Percentiles rank a stretch among this genome's conserved stretches.
These are phyloP conservation scores for Arctocebus calabarensis DNA, from an alignment of 2,797 vertebrate species.

Conservation along the genomic window DNA sequence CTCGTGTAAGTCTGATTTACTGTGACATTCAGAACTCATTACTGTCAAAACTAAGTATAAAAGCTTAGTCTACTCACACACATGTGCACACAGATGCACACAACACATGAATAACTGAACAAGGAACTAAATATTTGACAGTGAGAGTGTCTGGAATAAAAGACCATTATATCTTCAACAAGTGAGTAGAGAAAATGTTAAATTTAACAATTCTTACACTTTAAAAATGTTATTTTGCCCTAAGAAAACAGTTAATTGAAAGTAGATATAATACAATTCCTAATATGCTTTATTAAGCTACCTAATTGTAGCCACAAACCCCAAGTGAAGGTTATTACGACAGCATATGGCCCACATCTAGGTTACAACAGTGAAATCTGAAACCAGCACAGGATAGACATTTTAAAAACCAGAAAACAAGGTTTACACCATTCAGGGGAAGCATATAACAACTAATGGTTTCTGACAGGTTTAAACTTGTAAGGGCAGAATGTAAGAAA, in stretches of 20 bases:
- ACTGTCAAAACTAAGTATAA: slow-evolving; percentile 7
- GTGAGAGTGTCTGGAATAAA: background rate
- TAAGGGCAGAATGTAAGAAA: slow-evolving; percentile 23
- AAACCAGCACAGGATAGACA: slow-evolving; percentile 73
- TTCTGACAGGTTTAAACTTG: slow-evolving; percentile 52
- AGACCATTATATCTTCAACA: background rate
- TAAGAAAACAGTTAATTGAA: slow-evolving; percentile 47
- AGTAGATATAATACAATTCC: slow-evolving; percentile 45
- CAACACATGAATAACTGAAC: background rate
- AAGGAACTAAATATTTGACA: background rate
- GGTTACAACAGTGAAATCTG: slow-evolving; percentile 75
- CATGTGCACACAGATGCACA: background rate
- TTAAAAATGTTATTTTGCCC: slow-evolving; percentile 72
- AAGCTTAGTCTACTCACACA: background rate
- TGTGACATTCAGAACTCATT: slow-evolving; percentile 37
- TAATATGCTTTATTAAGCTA: slow-evolving; percentile 66
- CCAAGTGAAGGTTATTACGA: slow-evolving; percentile 72
- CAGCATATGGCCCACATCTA: slow-evolving; percentile 60
- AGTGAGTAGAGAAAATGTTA: background rate
- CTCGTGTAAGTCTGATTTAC: background rate
- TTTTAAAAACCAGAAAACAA: slow-evolving; percentile 70
- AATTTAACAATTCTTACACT: slow-evolving; percentile 47
- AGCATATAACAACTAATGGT: background rate
- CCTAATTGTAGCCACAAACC: slow-evolving; percentile 81
- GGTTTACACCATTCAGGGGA: slow-evolving; percentile 14